Conservation (phyloP, 35 echinoderm and acorn worm species). For the Heliocidaris erythrogramma region DNA sequence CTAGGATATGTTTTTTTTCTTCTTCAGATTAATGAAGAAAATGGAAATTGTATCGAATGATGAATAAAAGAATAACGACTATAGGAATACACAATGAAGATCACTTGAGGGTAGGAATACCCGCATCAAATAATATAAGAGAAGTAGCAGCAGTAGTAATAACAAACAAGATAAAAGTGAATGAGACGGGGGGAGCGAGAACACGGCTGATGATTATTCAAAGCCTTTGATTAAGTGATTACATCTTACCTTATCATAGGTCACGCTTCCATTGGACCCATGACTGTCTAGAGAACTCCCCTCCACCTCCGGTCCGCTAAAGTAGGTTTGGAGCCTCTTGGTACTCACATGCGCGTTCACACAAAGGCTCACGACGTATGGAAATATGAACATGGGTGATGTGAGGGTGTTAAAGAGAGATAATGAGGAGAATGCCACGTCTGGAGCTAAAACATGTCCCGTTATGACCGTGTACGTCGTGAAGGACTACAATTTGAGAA, state of each 20-base stretch:
- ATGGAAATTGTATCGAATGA: no score
- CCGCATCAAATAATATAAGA: no score
- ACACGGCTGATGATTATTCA: no score
- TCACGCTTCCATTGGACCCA: neutral
- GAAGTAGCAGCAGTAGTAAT: no score
- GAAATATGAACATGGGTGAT: constrained; percentile 64
- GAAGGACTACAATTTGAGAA: constrained; percentile 54
- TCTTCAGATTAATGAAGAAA: no score
- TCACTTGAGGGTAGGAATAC: no score
- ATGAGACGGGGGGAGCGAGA: no score
- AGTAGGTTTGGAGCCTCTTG: constrained; percentile 44
- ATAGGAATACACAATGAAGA: no score
- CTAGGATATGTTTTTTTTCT: no score
- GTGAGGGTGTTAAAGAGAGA: constrained; percentile 59
- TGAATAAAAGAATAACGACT: no score
- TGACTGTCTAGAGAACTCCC: neutral
- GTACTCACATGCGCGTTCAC: constrained; percentile 68
- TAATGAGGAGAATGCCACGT: constrained; percentile 67
- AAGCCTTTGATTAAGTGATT: no score
- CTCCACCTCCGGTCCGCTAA: constrained; percentile 60
- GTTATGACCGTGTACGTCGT: constrained; percentile 49
- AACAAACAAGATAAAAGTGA: no score
- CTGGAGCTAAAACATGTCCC: constrained; percentile 54
- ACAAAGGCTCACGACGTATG: constrained; percentile 44
- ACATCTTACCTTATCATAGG: neutral